Evolutionary conservation across 2,797 vertebrate genomes (phyloP), one percentile per base, ranked within the genome.

Genomic region (Gallinago stenura): DNA sequence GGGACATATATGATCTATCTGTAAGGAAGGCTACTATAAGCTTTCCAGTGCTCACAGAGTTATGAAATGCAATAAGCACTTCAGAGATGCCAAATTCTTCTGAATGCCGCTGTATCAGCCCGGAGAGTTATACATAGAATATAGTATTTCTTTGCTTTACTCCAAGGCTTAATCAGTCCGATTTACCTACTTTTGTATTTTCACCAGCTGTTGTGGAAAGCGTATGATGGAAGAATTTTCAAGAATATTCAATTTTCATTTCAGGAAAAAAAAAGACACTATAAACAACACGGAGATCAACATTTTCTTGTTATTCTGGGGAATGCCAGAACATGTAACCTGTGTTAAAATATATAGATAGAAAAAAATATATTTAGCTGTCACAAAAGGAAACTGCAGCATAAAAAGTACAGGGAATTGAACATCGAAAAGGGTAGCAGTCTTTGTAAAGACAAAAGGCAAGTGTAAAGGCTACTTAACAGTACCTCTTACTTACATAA

Each of bases 341-440:
- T 91, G 60, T 84, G 28, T 56, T 70, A 58, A 15, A 68, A 35
- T 7, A 64, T 24, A 64, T 9, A 26, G 41, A 39, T 12, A 54
- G 7, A 33, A 70, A 70, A 66, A 70, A 51, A 22, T 2, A 11
- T 35, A 24, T 28, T 72, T 75, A 62, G 12, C 15, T 15, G 10
- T 56, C 7, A 1, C 12, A 68, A 51, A 76, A 75, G 68, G 12
- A 71, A 83, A 68, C 6, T 16, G 7, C 25, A 72, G 10, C 7
- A 48, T 18, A 56, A 66, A 53, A 79, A 37, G 41, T 2, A 0
- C 51, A 71, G 1, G 3, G 16, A 87, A 58, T 7, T 0, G 1
- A 87, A 79, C 28, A 39, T 4, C 9, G 33, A 53, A 46, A 91
- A 65, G 68, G 3, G 31, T 3, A 35, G 0, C 1, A 9, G 15